phyloP scores from a whole-genome alignment of 92 coral and sea anemone species.

The Porites lobata region DNA sequence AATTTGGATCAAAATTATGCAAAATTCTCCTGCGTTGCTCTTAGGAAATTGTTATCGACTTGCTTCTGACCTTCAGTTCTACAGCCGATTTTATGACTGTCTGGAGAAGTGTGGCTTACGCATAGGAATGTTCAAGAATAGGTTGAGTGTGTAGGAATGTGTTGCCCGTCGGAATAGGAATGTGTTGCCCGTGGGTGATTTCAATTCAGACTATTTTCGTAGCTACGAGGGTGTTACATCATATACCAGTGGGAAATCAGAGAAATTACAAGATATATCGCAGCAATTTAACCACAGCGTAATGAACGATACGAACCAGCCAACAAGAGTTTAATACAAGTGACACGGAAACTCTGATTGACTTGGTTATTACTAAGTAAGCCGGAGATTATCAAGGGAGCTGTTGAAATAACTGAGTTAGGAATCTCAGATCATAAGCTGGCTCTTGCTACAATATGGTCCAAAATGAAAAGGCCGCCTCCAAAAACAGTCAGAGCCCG shows the following conservation, averaged over 20 bases:
- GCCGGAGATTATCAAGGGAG: neutral
- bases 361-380: neutral
- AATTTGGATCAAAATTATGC: no score
- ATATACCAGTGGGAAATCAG: no score
- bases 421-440: neutral
- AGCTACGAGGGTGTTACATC: neutral
- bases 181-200: neutral
- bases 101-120: neutral
- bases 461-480: no score
- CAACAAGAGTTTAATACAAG: no score
- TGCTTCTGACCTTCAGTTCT: constrained; percentile 3
- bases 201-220: neutral
- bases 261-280: no score
- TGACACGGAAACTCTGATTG: neutral
- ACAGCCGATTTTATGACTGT: constrained; percentile 5
- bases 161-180: constrained; percentile 1
- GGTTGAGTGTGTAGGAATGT: neutral
- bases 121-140: neutral
- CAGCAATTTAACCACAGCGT: no score
- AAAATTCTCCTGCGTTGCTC: no score
- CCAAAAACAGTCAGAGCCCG: neutral
- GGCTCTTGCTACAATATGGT: neutral
- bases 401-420: neutral
- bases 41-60: neutral
- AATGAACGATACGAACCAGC: no score